Evolutionary conservation across 2,888 invertebrate species (phyloP).

Genomic region (Tridacna crocea): DNA sequence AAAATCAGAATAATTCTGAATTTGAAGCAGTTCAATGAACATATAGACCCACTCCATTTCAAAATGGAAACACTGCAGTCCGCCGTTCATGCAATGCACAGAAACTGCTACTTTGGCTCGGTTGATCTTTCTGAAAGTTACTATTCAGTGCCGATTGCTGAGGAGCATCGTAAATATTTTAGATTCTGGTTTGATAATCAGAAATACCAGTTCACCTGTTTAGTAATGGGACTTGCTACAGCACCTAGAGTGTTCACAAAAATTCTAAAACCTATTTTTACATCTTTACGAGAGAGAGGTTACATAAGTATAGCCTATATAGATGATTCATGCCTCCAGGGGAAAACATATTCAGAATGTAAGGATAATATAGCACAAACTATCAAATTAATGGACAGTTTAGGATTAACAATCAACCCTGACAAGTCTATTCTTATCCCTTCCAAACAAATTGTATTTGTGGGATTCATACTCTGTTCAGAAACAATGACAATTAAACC

Average conservation of each 20-base stretch:
- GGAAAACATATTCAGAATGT: constrained; percentile 30
- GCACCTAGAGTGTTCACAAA: constrained; percentile 37
- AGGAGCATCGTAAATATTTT: constrained; percentile 35
- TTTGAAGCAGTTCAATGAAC: constrained; percentile 34
- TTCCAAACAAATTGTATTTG: no score
- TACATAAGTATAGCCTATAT: constrained; percentile 43
- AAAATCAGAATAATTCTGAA: no score
- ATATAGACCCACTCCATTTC: constrained; percentile 37
- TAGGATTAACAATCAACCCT: no score
- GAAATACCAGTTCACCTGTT: constrained; percentile 36
- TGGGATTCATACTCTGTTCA: no score
- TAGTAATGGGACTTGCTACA: constrained; percentile 32
- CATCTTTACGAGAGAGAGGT: constrained; percentile 28
- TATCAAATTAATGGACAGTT: constrained; percentile 48
- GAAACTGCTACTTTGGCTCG: constrained; percentile 33
- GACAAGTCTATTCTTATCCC: no score
- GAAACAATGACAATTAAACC: constrained; percentile 41
- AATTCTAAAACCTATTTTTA: constrained; percentile 42
- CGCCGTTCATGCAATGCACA: constrained; percentile 23
- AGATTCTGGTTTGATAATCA: constrained; percentile 31
- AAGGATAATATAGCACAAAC: constrained; percentile 31
- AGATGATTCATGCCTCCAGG: constrained; percentile 47
- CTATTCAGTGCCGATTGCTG: constrained; percentile 31
- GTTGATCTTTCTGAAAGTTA: constrained; percentile 40
- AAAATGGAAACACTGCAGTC: constrained; percentile 44